phyloP scores from a whole-genome alignment of 2,797 vertebrate genomes.

The Sebastiscus albofasciatus region DNA sequence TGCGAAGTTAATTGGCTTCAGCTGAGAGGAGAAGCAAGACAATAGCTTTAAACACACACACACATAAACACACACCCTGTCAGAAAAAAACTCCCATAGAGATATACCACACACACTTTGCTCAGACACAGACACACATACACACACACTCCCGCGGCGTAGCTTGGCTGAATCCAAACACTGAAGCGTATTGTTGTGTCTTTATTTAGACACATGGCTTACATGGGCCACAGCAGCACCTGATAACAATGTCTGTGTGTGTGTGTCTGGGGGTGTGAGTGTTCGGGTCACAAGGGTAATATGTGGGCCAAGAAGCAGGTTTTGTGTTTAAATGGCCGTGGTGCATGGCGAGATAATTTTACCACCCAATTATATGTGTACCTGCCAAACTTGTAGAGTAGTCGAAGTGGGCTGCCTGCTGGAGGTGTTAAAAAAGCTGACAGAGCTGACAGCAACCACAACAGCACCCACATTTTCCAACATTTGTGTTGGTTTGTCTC shows the following conservation, averaged over 20 bases:
- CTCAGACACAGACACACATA: slow-evolving; percentile 31
- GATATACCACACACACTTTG: slow-evolving; percentile 34
- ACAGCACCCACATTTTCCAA: neutral
- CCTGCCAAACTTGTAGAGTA: slow-evolving; percentile 33
- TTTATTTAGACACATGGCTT: slow-evolving; percentile 71
- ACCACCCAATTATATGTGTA: slow-evolving; percentile 56
- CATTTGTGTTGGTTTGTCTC: neutral
- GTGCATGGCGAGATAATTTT: slow-evolving; percentile 17
- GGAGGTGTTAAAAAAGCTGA: slow-evolving; percentile 19
- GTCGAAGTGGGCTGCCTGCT: slow-evolving; percentile 11
- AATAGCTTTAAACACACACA: slow-evolving; percentile 62
- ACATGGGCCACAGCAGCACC: slow-evolving; percentile 43
- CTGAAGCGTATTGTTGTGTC: slow-evolving; percentile 63
- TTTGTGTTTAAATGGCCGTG: slow-evolving; percentile 21
- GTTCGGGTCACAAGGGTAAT: slow-evolving; percentile 44
- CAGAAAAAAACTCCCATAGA: slow-evolving; percentile 44
- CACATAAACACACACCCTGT: slow-evolving; percentile 10
- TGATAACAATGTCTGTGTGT: slow-evolving; percentile 39
- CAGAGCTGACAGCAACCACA: neutral
- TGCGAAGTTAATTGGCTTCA: slow-evolving; percentile 79
- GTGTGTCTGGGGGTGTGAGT: neutral
- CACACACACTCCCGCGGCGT: slow-evolving; percentile 12
- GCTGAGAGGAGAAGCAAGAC: slow-evolving; percentile 70
- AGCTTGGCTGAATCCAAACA: slow-evolving; percentile 66
- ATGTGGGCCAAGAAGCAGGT: slow-evolving; percentile 10